A percentile compares a stretch with the other conserved stretches of the same genome.
phyloP scores from a whole-genome alignment of 2,113 vertebrate species.

The Hemichromis elongatus region DNA sequence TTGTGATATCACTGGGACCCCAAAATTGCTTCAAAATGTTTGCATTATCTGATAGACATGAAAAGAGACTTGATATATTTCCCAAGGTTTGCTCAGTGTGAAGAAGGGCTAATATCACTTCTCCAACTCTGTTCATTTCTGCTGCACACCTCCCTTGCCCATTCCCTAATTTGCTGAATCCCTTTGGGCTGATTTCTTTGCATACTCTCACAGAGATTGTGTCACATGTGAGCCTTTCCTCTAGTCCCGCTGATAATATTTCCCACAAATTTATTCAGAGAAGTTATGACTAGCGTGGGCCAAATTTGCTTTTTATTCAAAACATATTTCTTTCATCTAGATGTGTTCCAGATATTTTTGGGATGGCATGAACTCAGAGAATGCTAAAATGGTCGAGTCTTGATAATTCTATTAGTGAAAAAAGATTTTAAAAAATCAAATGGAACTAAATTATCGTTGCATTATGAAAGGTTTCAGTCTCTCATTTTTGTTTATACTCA shows the following conservation, averaged over 20 bases:
- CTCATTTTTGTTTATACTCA: neutral
- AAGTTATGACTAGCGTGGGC: conserved; percentile 17
- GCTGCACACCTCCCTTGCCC: neutral
- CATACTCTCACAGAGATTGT: conserved; percentile 13
- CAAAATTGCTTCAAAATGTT: conserved; percentile 28
- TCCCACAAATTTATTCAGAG: conserved; percentile 19
- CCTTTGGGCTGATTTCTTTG: neutral
- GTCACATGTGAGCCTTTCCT: neutral
- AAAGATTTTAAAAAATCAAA: neutral
- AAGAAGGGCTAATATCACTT: conserved; percentile 1
- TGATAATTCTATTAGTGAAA: neutral
- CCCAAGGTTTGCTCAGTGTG: neutral
- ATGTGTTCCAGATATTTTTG: conserved; percentile 1
- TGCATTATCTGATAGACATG: conserved; percentile 16
- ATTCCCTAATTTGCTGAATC: conserved; percentile 12
- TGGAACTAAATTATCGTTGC: neutral
- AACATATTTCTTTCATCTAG: conserved; percentile 16
- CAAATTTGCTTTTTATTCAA: conserved; percentile 13
- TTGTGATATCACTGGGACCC: neutral
- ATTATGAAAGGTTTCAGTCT: neutral
- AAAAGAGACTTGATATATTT: conserved; percentile 12
- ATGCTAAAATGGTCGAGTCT: neutral
- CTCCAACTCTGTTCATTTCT: conserved; percentile 16
- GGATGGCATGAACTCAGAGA: neutral
- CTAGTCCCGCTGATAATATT: neutral